These are phyloP conservation scores for Shinisaurus crocodilurus DNA, from an alignment of 2,113 vertebrate species.

Conservation along the genomic window DNA sequence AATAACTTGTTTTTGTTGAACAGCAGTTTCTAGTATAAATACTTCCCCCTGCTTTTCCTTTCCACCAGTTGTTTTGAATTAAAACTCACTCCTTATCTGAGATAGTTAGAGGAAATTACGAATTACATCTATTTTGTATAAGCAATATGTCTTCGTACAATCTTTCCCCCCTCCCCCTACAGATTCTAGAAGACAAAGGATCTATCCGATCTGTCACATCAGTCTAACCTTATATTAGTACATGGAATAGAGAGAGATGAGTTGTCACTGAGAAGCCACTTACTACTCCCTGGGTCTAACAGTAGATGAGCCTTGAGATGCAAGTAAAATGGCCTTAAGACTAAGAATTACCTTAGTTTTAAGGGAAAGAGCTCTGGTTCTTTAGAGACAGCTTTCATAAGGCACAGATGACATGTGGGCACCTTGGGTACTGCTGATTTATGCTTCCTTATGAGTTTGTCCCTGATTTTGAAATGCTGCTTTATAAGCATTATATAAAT, in stretches of 20 bases:
- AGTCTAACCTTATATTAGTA: not conserved
- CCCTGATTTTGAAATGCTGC: not conserved
- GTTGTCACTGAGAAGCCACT: no score
- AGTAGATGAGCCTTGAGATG: not conserved
- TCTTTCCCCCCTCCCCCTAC: no score
- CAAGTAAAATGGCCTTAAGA: not conserved
- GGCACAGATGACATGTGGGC: slow-evolving; percentile 3
- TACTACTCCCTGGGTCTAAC: not conserved
- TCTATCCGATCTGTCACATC: not conserved
- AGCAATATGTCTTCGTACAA: no score
- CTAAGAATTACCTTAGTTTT: not conserved
- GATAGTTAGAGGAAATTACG: no score
- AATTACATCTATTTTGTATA: no score
- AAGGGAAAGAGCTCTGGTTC: not conserved
- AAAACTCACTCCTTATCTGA: not conserved
- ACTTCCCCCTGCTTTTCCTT: not conserved
- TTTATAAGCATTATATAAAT: not conserved
- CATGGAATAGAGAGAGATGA: not conserved
- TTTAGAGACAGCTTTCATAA: not conserved
- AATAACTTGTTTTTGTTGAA: not conserved
- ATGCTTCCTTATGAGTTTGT: not conserved
- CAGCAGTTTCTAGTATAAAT: not conserved
- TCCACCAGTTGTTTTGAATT: not conserved
- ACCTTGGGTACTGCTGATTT: not conserved
- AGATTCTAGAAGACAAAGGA: not conserved